A percentile compares a stretch with the other conserved stretches of the same genome.
Evolutionary conservation across 2,797 vertebrate species (phyloP).

Genomic region (Otus scops): DNA sequence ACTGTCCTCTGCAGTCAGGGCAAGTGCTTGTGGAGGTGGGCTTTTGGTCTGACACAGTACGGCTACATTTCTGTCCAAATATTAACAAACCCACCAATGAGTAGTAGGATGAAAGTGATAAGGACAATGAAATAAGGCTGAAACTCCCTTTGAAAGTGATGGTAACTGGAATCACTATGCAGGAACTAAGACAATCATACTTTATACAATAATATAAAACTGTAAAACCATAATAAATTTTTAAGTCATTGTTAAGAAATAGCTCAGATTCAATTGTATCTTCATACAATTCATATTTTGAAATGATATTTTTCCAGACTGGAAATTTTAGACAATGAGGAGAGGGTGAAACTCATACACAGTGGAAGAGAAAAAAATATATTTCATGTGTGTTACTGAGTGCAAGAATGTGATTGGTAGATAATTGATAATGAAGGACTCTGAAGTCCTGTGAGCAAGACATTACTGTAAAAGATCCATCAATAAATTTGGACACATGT

Average conservation of each 20-base stretch:
- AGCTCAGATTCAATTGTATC: not conserved
- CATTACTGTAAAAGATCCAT: not conserved
- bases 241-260: not conserved
- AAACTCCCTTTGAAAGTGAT: not conserved
- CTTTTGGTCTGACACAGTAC: too few relatives aligned
- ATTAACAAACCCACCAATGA: not conserved
- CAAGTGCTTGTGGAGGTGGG: fast-evolving
- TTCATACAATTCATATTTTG: not conserved
- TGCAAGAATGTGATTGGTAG: not conserved
- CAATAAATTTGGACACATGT: not conserved
- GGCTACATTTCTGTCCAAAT: not conserved
- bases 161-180: not conserved
- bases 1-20: not conserved
- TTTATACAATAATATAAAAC: not conserved
- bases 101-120: not conserved
- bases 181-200: not conserved
- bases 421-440: not conserved
- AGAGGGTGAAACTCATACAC: not conserved
- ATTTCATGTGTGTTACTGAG: not conserved
- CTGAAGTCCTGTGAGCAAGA: not conserved
- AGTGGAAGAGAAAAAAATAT: not conserved
- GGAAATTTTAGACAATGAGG: not conserved
- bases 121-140: not conserved
- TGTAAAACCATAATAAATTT: not conserved
- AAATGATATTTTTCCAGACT: not conserved